Conservation (phyloP, 2,797 vertebrate species). For the Heliangelus exortis region DNA sequence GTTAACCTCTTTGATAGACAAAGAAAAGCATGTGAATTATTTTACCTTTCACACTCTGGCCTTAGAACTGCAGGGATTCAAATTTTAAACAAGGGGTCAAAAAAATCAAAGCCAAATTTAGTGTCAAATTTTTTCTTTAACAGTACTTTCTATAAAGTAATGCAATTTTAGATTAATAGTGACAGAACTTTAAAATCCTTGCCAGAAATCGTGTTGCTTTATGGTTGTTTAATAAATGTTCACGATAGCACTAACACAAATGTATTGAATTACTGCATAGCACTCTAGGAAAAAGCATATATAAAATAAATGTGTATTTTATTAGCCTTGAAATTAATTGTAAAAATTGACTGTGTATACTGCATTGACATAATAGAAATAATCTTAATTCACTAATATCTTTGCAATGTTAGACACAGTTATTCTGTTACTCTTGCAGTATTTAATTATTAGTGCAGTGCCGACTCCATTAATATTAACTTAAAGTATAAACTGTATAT, state of each 20-base stretch:
- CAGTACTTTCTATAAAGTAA: not conserved
- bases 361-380: not conserved
- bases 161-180: not conserved
- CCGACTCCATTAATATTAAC: not conserved
- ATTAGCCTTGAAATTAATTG: not conserved
- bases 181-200: not conserved
- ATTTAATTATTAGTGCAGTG: not conserved
- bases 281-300: not conserved
- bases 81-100: not conserved
- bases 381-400: not conserved
- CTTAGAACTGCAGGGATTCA: not conserved
- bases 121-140: not conserved
- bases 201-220: not conserved
- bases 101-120: not conserved
- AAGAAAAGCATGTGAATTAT: not conserved
- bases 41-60: not conserved
- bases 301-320: not conserved
- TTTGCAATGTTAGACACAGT: not conserved
- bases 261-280: not conserved
- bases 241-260: not conserved
- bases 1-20: not conserved
- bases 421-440: not conserved
- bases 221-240: not conserved
- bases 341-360: not conserved
- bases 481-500: not conserved